phyloP scores from a whole-genome alignment of 92 coral and sea anemone genomes.

The Virgularia gustaviana region DNA sequence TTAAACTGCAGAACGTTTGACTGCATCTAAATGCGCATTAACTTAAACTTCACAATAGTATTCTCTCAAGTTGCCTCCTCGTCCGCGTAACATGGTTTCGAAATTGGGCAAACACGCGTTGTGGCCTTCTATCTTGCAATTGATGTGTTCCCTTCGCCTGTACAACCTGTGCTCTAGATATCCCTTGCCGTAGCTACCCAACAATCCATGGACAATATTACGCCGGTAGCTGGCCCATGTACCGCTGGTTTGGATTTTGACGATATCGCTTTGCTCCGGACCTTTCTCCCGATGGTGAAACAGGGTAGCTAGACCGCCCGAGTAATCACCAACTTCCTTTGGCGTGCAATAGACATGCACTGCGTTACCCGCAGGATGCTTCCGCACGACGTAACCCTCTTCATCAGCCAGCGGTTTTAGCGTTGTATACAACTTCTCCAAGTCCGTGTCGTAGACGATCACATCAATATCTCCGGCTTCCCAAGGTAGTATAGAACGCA shows the following conservation, averaged over 20 bases:
- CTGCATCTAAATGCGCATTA: no score
- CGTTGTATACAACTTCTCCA: neutral
- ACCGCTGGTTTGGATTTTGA: conserved; percentile 42
- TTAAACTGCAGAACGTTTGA: no score
- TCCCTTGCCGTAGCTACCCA: conserved; percentile 4
- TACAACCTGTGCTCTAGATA: conserved; percentile 50
- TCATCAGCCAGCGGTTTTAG: neutral
- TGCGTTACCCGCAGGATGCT: neutral
- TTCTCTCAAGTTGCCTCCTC: conserved; percentile 36
- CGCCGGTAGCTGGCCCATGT: conserved; percentile 31
- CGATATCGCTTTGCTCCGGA: conserved; percentile 10
- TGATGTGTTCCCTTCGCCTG: neutral
- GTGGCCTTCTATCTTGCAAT: conserved; percentile 43
- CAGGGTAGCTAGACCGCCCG: conserved; percentile 28
- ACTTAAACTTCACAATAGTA: conserved; percentile 33
- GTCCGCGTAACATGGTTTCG: conserved; percentile 16
- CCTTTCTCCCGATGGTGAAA: conserved; percentile 1
- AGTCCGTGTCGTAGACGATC: conserved; percentile 12
- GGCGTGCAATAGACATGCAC: conserved; percentile 41
- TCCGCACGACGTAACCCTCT: conserved; percentile 21
- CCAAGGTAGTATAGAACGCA: conserved; percentile 59
- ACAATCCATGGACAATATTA: conserved; percentile 19
- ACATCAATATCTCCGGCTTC: conserved; percentile 63
- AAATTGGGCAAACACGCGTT: conserved; percentile 58
- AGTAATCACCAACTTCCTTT: conserved; percentile 10